Evolutionary conservation across 2,888 invertebrate genomes (phyloP), one percentile per base, ranked within the genome.

Genomic region (Diloba caeruleocephala): DNA sequence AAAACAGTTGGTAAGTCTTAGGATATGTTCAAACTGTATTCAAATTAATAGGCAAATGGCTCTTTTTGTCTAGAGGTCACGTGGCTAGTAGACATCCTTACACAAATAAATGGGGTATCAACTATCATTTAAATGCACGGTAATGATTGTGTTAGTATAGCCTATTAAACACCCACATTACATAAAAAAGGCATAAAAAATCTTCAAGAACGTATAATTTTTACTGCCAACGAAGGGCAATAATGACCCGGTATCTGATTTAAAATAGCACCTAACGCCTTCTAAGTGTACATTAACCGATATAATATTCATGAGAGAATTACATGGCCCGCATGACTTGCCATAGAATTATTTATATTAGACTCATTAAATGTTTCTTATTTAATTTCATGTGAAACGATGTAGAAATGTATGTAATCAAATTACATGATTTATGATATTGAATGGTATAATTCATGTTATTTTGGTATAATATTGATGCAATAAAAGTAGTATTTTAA

Each of bases 171-270:
- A 53, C 37, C 60, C 39, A 34, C 33, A 66, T 66, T 13, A 62
- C 31, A 42, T 31, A 10, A 31, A 51, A 52, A 60, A 31, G 14
- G 31, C 12, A 60, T 60, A 39, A 53, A 65, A 61, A 38, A n/a
- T 28, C 26, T 19, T 37, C 21, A 29, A 32, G 34, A 26, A 53
- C 39, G 39, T 60, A 50, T 69, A 55, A 69, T 69, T 69, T 64
- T 46, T 31, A 39, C 41, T n/a, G 28, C 31, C n/a, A 48, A 34
- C 19, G 23, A 45, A 33, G 29, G 37, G 32, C 39, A 58, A 62
- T 52, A 71, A 60, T 62, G 71, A 41, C 53, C 54, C 52, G 31
- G n/a, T 65, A 71, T 58, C 53, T 61, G 71, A 71, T 67, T 54
- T 55, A 49, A 56, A 73, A 61, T 43, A 49, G 45, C 44, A 49